phyloP scores from a whole-genome alignment of 1,140 invertebrate genomes.

The Idris sp. region DNA sequence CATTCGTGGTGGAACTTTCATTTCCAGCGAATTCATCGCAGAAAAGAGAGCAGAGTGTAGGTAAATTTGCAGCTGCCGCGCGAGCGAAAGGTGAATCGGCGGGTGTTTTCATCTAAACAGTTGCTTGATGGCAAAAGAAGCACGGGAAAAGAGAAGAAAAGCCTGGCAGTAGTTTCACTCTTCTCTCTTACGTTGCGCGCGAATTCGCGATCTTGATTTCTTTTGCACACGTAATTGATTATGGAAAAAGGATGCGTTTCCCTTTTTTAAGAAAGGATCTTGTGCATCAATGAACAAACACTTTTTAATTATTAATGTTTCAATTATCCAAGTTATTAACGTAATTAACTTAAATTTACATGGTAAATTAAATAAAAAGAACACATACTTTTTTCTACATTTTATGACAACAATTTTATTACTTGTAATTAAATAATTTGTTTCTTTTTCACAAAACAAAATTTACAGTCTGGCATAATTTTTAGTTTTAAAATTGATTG shows the following conservation, averaged over 20 bases:
- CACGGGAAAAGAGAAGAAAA: conserved; percentile 43
- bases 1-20: conserved; percentile 51
- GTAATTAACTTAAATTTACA: no score
- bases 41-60: conserved; percentile 51
- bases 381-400: no score
- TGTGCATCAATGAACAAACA: conserved; percentile 26
- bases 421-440: no score
- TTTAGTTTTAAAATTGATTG: no score
- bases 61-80: conserved; percentile 45
- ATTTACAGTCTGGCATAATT: no score
- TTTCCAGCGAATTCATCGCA: conserved; percentile 40
- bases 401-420: no score
- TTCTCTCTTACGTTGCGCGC: conserved; percentile 51
- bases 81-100: conserved; percentile 51
- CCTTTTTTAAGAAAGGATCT: conserved; percentile 31
- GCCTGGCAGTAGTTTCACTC: conserved; percentile 55
- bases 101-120: conserved; percentile 53
- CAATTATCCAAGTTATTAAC: no score
- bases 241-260: conserved; percentile 42
- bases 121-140: conserved; percentile 23
- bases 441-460: no score
- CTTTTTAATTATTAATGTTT: no score
- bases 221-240: conserved; percentile 52
- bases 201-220: conserved; percentile 57
- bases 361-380: no score